A percentile compares a stretch with the other conserved stretches of the same genome.
These are phyloP conservation scores for Gymnobelideus leadbeateri DNA, from an alignment of 2,113 vertebrate species.

Conservation along the genomic window DNA sequence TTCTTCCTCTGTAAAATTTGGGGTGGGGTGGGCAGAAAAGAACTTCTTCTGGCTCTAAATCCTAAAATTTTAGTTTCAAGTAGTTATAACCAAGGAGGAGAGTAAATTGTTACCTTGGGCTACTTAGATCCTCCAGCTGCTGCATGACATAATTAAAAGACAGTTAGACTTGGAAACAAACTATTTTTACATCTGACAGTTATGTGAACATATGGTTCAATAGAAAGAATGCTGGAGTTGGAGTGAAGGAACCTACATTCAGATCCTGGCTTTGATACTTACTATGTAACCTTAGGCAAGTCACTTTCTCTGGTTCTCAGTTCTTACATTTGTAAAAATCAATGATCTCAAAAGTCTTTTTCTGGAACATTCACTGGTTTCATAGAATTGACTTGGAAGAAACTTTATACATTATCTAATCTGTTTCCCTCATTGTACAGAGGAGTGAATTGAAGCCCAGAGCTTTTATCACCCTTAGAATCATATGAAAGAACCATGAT, in stretches of 20 bases:
- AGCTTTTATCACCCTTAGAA: background rate
- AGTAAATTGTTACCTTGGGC: slow-evolving; percentile 25
- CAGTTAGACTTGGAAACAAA: background rate
- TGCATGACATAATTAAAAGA: background rate
- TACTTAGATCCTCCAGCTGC: slow-evolving; percentile 27
- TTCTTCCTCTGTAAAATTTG: slow-evolving; percentile 18
- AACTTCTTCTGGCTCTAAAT: background rate
- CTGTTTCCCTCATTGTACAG: background rate
- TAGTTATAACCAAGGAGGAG: background rate
- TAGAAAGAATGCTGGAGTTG: background rate
- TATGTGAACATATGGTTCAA: background rate
- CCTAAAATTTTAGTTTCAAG: slow-evolving; percentile 49
- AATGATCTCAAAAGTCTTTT: background rate
- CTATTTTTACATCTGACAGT: background rate
- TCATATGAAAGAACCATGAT: background rate
- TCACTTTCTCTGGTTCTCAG: background rate
- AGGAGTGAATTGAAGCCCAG: background rate
- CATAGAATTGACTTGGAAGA: background rate
- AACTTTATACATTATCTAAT: background rate
- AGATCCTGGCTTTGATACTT: background rate
- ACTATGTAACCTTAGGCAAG: background rate
- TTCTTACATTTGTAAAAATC: background rate
- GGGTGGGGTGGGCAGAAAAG: slow-evolving; percentile 1
- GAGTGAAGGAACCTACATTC: background rate
- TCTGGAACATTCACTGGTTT: background rate